Evolutionary conservation across 1,140 invertebrate species (phyloP), one percentile per base, ranked within the genome.

Genomic region (Macrosteles quadrilineatus): DNA sequence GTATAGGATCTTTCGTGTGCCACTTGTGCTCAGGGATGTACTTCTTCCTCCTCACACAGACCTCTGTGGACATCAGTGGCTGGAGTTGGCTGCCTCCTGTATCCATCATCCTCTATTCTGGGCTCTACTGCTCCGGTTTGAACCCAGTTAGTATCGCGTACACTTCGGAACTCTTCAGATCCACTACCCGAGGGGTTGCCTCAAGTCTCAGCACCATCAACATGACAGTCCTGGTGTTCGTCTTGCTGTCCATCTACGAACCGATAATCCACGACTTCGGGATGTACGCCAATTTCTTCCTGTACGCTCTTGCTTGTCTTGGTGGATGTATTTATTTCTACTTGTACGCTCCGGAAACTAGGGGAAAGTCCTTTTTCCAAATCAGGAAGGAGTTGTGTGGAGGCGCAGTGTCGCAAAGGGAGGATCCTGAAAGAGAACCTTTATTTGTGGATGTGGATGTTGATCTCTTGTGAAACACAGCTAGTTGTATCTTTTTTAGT

Each of bases 261-360:
- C 81, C 83, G 76, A 47, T 76, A 50, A 63, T 59, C 25, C 77
- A 81, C 21, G 55, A 75, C 1, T 81, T 87, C 30, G 86, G 85
- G 17, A 80, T 81, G 19, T 79, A 82, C 47, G 81, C 81, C 36
- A 82, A 84, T 1, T 88, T 88, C 11, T 95, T 95, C 78, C 83
- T 88, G 0, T 79, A 86, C 9, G 84, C 88, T 73, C 89, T 88
- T 19, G 74, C 87, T 0, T 50, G 88, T 1, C 85, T 89, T 9
- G 75, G 88, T 0, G 67, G 89, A 21, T 92, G 87, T 75, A 84
- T 88, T 55, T 80, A 87, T 29, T 79, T 85, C 2, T 83, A 84
- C 45, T 81, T 93, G 23, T 91, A 91, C 0, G 85, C 93, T 0
- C 91, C 91, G 0, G 93, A 95, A 80, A 95, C 92, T 0, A 94